Conservation (phyloP, 2,113 vertebrate genomes). For the Archocentrus centrarchus region DNA sequence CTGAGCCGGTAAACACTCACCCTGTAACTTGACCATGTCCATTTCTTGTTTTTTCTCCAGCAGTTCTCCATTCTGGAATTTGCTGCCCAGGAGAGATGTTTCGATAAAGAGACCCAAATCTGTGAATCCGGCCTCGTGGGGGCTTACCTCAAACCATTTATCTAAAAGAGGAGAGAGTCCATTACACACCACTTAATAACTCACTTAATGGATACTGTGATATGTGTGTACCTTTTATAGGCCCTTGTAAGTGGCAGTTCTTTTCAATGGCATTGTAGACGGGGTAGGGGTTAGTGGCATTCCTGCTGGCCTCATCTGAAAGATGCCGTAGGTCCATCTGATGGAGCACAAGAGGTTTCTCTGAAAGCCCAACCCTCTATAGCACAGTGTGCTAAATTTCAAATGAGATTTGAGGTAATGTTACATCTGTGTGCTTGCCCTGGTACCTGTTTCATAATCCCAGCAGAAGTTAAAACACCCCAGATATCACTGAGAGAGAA, state of each 20-base stretch:
- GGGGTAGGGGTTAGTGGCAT: conserved; percentile 68
- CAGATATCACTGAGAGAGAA: conserved; percentile 54
- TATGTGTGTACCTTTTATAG: conserved; percentile 39
- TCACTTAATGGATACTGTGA: too few species aligned
- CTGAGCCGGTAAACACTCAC: conserved; percentile 25
- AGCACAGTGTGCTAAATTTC: not conserved
- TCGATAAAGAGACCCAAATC: conserved; percentile 62
- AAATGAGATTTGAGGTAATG: not conserved
- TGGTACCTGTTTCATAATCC: conserved; percentile 44
- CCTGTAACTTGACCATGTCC: conserved; percentile 70
- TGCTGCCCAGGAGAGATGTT: conserved; percentile 63
- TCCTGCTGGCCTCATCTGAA: conserved; percentile 63
- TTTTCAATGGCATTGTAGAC: conserved; percentile 66
- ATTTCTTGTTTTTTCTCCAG: conserved; percentile 56
- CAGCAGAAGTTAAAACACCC: conserved; percentile 41
- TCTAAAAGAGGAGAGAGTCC: conserved; percentile 20
- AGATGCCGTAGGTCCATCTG: conserved; percentile 56
- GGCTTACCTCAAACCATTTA: conserved; percentile 69
- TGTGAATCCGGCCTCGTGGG: conserved; percentile 69
- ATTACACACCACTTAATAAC: not conserved
- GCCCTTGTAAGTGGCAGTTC: conserved; percentile 18
- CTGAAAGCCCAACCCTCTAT: not conserved
- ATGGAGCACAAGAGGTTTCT: not conserved
- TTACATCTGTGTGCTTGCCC: not conserved
- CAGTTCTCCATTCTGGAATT: conserved; percentile 50